These are phyloP conservation scores for Oligia fasciuncula DNA, from an alignment of 2,888 invertebrate genomes.

Conservation along the genomic window DNA sequence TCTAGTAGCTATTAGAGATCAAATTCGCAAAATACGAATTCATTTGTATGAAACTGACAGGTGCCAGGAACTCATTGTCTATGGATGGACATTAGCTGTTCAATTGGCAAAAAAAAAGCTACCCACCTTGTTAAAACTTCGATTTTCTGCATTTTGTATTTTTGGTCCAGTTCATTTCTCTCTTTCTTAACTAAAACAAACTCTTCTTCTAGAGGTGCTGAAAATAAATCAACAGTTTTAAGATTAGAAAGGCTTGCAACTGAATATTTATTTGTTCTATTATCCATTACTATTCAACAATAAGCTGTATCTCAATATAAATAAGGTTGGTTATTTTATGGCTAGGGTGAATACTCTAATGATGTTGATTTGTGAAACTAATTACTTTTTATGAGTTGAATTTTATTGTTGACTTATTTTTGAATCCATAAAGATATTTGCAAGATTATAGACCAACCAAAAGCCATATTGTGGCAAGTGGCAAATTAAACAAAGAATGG, in stretches of 20 bases:
- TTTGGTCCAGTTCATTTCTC: slow-evolving; percentile 62
- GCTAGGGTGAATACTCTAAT: not conserved
- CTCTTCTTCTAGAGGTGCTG: slow-evolving; percentile 58
- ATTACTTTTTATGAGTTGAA: no score
- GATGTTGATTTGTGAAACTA: not conserved
- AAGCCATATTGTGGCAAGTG: slow-evolving; percentile 60
- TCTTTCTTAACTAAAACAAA: slow-evolving; percentile 60
- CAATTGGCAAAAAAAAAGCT: not conserved
- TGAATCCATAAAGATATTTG: not conserved
- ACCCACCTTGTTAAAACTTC: slow-evolving; percentile 54
- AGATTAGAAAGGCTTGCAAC: not conserved
- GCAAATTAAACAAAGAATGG: not conserved
- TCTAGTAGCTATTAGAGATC: no score
- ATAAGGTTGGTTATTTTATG: not conserved
- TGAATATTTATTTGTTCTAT: not conserved
- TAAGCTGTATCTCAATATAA: not conserved
- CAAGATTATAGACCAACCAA: slow-evolving; percentile 70
- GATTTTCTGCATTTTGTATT: slow-evolving; percentile 64
- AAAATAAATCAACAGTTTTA: slow-evolving; percentile 1
- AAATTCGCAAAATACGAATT: not conserved
- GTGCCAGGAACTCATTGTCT: not conserved
- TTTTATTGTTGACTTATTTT: not conserved
- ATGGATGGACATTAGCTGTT: not conserved
- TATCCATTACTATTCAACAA: not conserved
- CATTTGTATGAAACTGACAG: not conserved